Percentiles rank a stretch among this genome's conserved stretches.
Evolutionary conservation across 2,797 vertebrate genomes (phyloP).

Genomic region (Paguma larvata): DNA sequence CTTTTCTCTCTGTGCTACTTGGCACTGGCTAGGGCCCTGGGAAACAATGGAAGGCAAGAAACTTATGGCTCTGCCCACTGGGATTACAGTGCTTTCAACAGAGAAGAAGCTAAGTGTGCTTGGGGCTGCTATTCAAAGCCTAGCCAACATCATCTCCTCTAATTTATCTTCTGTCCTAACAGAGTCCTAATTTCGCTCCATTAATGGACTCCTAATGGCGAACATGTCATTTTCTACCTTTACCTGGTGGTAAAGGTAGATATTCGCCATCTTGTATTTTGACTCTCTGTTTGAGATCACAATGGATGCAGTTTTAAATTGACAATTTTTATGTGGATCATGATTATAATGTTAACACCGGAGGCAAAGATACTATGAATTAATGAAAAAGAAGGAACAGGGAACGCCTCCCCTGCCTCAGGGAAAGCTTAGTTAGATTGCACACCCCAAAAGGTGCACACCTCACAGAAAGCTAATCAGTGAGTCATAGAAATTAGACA

Average conservation of each 20-base stretch:
- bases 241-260: background rate
- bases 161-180: background rate
- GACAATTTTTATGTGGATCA: background rate
- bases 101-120: rapidly evolving
- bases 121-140: rapidly evolving
- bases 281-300: background rate
- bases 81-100: background rate
- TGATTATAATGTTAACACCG: conserved; percentile 13
- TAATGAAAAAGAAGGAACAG: background rate
- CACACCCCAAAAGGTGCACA: background rate
- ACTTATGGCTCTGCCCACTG: rapidly evolving
- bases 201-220: background rate
- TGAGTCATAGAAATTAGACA: background rate
- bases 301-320: background rate
- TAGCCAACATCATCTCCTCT: background rate
- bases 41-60: background rate
- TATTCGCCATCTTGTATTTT: background rate
- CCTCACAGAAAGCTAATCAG: background rate
- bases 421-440: background rate
- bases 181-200: background rate
- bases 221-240: background rate
- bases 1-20: background rate
- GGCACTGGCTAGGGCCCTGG: background rate
- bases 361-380: background rate
- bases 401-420: background rate